Evolutionary conservation across 2,113 vertebrate species (phyloP).

Genomic region (Uria aalge): DNA sequence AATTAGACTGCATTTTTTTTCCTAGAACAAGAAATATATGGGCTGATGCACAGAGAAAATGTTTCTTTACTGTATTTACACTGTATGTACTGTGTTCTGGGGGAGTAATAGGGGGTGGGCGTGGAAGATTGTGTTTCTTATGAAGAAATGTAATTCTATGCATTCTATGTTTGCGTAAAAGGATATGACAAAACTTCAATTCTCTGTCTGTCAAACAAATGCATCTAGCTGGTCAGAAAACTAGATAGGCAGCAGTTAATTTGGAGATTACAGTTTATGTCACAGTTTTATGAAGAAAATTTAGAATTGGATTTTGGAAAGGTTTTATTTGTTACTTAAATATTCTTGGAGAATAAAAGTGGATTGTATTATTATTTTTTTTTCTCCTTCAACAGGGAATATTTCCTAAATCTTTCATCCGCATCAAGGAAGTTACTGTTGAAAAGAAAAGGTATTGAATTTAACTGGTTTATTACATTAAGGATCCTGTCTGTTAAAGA

Average conservation of each 20-base stretch:
- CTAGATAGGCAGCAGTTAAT: neutral
- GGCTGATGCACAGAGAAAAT: neutral
- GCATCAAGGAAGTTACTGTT: constrained; percentile 84
- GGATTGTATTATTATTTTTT: neutral
- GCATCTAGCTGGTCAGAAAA: neutral
- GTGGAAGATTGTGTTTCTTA: neutral
- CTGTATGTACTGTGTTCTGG: neutral
- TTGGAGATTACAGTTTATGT: neutral
- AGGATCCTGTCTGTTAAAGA: neutral
- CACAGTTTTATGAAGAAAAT: neutral
- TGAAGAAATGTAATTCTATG: neutral
- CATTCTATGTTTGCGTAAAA: neutral
- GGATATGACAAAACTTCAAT: neutral
- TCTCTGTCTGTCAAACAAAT: neutral
- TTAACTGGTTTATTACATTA: neutral
- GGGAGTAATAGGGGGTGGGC: neutral
- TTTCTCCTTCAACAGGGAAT: constrained; percentile 79
- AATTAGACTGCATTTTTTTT: neutral
- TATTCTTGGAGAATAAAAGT: neutral
- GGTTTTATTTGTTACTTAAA: neutral
- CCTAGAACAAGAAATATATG: neutral
- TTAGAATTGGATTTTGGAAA: neutral
- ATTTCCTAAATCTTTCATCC: constrained; percentile 90
- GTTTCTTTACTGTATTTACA: neutral
- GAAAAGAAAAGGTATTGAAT: constrained; percentile 85